phyloP scores from a whole-genome alignment of 2,797 vertebrate genomes.

The Pangasius krempfi region DNA sequence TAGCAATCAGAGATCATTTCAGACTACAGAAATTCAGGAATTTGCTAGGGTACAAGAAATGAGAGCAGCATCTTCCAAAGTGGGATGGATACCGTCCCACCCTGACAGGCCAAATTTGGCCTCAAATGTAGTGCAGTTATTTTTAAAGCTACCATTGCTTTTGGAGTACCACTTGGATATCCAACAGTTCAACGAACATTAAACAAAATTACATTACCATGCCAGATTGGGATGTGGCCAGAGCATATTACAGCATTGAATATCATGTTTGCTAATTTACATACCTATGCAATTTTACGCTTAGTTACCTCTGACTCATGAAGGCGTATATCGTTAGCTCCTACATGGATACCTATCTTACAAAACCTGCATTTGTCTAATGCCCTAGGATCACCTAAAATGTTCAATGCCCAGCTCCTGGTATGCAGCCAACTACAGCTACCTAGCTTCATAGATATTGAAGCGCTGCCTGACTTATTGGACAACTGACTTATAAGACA shows the following conservation, averaged over 20 bases:
- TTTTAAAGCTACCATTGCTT: not conserved
- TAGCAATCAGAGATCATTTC: too few species aligned
- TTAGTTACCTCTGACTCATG: not conserved
- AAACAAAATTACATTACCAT: not conserved
- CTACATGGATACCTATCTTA: not conserved
- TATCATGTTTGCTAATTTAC: not conserved
- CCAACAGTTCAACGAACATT: not conserved
- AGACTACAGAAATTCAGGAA: not conserved
- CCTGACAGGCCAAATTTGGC: not conserved
- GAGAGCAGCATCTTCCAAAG: not conserved
- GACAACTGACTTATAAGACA: not conserved
- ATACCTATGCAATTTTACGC: not conserved
- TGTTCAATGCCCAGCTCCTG: not conserved
- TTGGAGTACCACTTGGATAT: not conserved
- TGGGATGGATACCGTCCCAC: not conserved
- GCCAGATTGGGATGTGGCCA: not conserved
- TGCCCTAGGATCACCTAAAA: not conserved
- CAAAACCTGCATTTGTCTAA: not conserved
- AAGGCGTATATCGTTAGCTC: not conserved
- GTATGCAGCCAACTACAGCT: not conserved
- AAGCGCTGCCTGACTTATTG: not conserved
- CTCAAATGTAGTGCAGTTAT: not conserved
- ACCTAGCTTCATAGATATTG: not conserved
- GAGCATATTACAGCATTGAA: not conserved
- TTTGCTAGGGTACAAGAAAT: not conserved